A percentile compares a stretch with the other conserved stretches of the same genome.
Evolutionary conservation across 2,797 vertebrate genomes (phyloP).

Genomic region (Anabacerthia variegaticeps): DNA sequence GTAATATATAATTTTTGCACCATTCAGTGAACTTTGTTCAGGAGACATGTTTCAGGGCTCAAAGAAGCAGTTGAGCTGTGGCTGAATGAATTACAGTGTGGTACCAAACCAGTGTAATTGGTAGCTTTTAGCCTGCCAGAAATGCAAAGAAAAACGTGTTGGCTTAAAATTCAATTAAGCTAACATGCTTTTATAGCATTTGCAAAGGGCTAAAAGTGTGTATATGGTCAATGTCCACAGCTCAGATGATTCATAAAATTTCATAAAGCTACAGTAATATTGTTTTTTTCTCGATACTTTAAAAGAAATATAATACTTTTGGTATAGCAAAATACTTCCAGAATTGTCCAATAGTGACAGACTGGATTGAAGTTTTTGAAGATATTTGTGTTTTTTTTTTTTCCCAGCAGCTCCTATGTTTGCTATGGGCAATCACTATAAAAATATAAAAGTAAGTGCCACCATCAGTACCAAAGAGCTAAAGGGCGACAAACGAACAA

Average conservation of each 20-base stretch:
- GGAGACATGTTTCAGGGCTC: not conserved
- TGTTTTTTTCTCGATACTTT: not conserved
- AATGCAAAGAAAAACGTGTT: not conserved
- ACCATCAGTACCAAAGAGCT: not conserved
- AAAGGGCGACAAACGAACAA: not conserved
- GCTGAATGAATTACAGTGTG: not conserved
- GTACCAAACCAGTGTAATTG: not conserved
- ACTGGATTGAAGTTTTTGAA: not conserved
- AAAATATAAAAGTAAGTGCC: not conserved
- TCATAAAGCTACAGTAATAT: not conserved
- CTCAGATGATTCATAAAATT: not conserved
- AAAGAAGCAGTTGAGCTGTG: not conserved
- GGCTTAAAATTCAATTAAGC: slow-evolving; percentile 14
- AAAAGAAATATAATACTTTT: not conserved
- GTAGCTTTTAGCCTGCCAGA: not conserved
- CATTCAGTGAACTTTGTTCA: not conserved
- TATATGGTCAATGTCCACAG: not conserved
- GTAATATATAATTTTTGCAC: not conserved
- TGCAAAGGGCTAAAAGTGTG: not conserved
- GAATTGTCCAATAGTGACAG: not conserved
- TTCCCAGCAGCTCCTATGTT: not conserved
- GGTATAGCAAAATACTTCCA: not conserved
- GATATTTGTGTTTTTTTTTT: not conserved
- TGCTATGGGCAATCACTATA: not conserved
- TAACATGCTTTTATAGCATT: not conserved